Conservation (phyloP, 2,113 vertebrate species). For the Thalassarche chlororhynchos region DNA sequence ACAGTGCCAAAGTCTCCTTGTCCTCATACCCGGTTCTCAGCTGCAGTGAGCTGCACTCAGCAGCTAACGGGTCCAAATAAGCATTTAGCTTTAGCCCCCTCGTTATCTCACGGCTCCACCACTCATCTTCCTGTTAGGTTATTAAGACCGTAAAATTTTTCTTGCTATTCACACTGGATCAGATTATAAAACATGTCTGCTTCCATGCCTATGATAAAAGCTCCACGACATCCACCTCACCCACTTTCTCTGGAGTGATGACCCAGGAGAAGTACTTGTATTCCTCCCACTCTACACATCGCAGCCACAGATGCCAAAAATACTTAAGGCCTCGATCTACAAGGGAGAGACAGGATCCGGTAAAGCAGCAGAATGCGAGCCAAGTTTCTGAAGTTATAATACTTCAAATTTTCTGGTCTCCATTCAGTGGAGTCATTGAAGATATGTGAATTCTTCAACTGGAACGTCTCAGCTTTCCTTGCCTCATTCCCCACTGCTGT, state of each 20-base stretch:
- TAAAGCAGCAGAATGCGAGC: not conserved
- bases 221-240: not conserved
- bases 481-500: not conserved
- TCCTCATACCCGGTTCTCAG: not conserved
- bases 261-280: not conserved
- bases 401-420: not conserved
- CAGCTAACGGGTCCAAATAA: not conserved
- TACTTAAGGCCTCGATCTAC: not conserved
- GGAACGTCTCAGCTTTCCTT: not conserved
- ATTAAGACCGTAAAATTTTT: not conserved
- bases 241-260: not conserved
- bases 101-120: not conserved
- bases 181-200: not conserved
- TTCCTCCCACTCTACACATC: not conserved
- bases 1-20: not conserved
- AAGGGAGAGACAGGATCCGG: not conserved
- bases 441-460: not conserved
- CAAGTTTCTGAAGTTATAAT: not conserved
- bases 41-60: not conserved
- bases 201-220: not conserved
- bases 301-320: constrained; percentile 9
- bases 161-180: not conserved
- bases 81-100: not conserved
- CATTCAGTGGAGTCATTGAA: not conserved
- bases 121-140: not conserved